These are phyloP conservation scores for Drosophila buzzatii DNA, from an alignment of 2,888 invertebrate genomes.

Conservation along the genomic window DNA sequence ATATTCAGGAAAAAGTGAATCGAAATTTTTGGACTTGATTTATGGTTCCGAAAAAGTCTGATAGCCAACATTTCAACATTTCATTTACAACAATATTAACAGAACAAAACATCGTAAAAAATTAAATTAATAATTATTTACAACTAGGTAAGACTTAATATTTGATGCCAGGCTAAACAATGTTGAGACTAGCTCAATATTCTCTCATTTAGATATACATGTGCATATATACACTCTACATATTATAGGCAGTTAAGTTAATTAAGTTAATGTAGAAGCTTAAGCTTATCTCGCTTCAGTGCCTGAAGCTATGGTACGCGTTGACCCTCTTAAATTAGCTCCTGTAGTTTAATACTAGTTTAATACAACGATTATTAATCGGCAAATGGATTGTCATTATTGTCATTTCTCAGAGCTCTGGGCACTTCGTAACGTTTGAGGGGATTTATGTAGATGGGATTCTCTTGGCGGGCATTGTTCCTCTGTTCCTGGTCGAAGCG, in stretches of 20 bases:
- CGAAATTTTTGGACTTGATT: no score
- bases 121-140: no score
- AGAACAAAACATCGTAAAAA: neutral
- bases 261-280: conserved; percentile 25
- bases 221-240: neutral
- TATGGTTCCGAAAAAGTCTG: no score
- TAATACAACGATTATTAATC: neutral
- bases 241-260: neutral
- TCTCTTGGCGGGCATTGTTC: conserved; percentile 53
- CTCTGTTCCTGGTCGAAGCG: conserved; percentile 86
- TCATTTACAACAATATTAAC: neutral
- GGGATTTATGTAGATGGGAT: conserved; percentile 88
- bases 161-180: neutral
- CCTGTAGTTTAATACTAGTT: conserved; percentile 6
- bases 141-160: neutral
- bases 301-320: conserved; percentile 22
- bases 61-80: no score
- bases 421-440: conserved; percentile 87
- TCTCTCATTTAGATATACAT: neutral
- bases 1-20: no score
- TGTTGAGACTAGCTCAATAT: neutral
- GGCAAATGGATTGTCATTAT: conserved; percentile 72
- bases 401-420: conserved; percentile 48
- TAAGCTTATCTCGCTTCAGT: conserved; percentile 35
- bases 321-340: neutral